A percentile compares a stretch with the other conserved stretches of the same genome.
phyloP scores from a whole-genome alignment of 2,888 invertebrate genomes.

The Synergus gifuensis region DNA sequence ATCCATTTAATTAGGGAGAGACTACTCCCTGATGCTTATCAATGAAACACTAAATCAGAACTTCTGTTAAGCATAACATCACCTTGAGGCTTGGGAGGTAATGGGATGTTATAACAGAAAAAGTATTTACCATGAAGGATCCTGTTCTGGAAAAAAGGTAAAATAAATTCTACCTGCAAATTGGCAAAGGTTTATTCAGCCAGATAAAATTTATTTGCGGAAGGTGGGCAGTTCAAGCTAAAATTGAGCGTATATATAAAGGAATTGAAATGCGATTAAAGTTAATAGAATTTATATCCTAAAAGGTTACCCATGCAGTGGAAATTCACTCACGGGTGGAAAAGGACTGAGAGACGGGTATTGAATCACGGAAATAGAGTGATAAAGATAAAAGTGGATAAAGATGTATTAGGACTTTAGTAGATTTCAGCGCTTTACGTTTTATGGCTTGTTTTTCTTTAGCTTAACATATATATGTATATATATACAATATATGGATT shows the following conservation, averaged over 20 bases:
- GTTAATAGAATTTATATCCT: not conserved
- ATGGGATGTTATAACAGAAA: not conserved
- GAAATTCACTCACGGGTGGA: not conserved
- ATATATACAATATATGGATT: not conserved
- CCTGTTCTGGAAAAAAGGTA: too few relatives aligned
- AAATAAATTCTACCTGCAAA: not conserved
- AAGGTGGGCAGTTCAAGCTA: not conserved
- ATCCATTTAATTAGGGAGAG: not conserved
- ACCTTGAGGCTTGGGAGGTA: not conserved
- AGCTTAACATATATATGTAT: not conserved
- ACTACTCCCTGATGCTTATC: not conserved
- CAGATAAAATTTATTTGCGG: not conserved
- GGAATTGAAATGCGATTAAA: not conserved
- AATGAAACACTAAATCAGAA: not conserved
- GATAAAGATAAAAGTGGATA: too few relatives aligned
- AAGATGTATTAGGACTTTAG: not conserved
- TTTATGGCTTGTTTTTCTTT: not conserved
- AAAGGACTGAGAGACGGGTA: not conserved
- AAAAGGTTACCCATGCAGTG: not conserved
- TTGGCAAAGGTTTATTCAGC: not conserved
- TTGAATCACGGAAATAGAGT: not conserved
- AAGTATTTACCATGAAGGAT: too few relatives aligned
- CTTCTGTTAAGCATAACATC: not conserved
- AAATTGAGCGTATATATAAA: not conserved
- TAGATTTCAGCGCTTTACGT: not conserved